These are phyloP conservation scores for Micromussa lordhowensis DNA, from an alignment of 92 coral and sea anemone species.

Conservation along the genomic window DNA sequence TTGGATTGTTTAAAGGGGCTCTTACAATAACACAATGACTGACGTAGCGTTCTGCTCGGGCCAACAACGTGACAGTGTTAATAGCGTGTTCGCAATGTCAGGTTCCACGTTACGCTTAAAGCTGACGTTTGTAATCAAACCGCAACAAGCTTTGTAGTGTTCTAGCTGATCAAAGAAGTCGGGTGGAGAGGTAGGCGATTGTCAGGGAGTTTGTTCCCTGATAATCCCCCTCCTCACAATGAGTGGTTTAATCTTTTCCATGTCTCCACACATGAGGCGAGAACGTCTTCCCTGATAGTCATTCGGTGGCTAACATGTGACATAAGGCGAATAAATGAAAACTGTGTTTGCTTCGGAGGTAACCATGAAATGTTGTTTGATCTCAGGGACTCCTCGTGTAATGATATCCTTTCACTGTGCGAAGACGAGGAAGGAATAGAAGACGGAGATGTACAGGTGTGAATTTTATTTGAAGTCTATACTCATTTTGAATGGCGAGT, in stretches of 20 bases:
- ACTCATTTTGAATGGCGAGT: neutral
- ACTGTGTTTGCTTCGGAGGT: too few relatives aligned
- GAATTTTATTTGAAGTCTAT: neutral
- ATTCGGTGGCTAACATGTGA: neutral
- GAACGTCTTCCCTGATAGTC: neutral
- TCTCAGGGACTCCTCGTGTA: conserved; percentile 80
- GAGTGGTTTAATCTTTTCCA: neutral
- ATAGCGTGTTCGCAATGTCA: too few relatives aligned
- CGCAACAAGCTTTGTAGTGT: too few relatives aligned
- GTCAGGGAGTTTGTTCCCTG: too few relatives aligned
- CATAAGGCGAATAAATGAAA: neutral
- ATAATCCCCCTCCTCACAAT: neutral
- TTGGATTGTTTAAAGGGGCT: too few relatives aligned
- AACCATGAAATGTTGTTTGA: neutral
- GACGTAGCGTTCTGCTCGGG: too few relatives aligned
- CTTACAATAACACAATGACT: too few relatives aligned
- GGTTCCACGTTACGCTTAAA: too few relatives aligned
- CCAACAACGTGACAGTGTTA: too few relatives aligned
- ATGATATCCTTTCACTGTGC: conserved; percentile 83
- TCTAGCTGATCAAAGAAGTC: too few relatives aligned
- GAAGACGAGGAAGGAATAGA: conserved; percentile 80
- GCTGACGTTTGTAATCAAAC: too few relatives aligned
- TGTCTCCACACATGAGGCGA: neutral
- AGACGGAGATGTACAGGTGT: conserved; percentile 75
- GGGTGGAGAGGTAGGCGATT: too few relatives aligned